phyloP scores from a whole-genome alignment of 2,888 invertebrate genomes.

The Noctua fimbriata region DNA sequence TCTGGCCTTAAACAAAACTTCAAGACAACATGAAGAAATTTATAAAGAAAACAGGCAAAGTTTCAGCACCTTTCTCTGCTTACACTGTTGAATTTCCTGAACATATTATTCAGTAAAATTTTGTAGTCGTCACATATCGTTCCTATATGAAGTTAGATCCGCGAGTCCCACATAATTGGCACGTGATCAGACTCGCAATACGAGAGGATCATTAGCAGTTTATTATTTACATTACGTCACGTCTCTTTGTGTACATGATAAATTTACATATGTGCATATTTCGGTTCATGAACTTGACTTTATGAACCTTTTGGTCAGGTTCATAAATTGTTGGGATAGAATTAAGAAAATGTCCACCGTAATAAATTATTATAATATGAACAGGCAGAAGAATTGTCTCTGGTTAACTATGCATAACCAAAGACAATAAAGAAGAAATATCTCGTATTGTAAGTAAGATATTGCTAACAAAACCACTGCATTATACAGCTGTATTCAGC shows the following conservation, averaged over 20 bases:
- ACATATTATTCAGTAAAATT: slow-evolving; percentile 17
- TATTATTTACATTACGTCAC: slow-evolving; percentile 45
- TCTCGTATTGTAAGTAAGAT: slow-evolving; percentile 11
- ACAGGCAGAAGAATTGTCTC: background rate
- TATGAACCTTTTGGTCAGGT: background rate
- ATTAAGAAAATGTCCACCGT: background rate
- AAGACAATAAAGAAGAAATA: slow-evolving; percentile 16
- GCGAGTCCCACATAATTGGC: slow-evolving; percentile 44
- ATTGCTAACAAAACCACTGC: slow-evolving; percentile 4
- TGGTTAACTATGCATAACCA: background rate
- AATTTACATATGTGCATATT: slow-evolving; percentile 7
- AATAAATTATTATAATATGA: background rate
- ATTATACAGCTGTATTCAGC: slow-evolving; percentile 2
- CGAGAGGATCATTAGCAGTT: slow-evolving; percentile 44
- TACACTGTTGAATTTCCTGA: background rate
- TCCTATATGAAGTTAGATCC: slow-evolving; percentile 30
- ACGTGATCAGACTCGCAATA: slow-evolving; percentile 50
- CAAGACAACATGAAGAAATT: background rate
- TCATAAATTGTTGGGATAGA: background rate
- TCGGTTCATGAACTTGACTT: slow-evolving; percentile 17
- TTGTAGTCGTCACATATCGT: slow-evolving; percentile 1
- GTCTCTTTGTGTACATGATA: slow-evolving; percentile 8
- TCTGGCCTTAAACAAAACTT: background rate
- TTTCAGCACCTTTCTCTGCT: background rate
- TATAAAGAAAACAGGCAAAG: background rate